Base-by-base conservation (phyloP, 2,888 invertebrate species). In the Lasioglossum morio region DNA sequence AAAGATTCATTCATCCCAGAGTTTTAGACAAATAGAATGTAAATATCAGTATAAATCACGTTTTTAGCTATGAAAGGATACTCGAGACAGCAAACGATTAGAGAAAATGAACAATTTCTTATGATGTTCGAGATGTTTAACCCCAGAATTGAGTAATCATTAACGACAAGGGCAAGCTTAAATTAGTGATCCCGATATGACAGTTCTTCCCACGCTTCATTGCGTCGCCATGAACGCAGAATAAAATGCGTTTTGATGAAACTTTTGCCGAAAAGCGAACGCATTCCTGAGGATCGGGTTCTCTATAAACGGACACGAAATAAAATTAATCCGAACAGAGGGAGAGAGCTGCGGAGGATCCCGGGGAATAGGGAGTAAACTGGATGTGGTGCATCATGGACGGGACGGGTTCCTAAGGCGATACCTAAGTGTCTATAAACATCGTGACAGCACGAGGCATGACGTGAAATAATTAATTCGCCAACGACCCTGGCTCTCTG, bases 401-500 rank as follows among this genome's bases (percentile, higher is more conserved):
- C 75, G 53, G 53, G 72, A 69, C 74, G 72, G 37, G 57, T 83
- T 63, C 74, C 40, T 79, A 88, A 88, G 85, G 79, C 77, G 87
- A 53, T 77, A 84, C 84, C 84, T 79, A 87, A 86, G 86, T 88
- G 88, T 91, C 89, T 89, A 92, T 91, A 92, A 91, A 92, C 91
- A 92, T 91, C 88, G 86, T 70, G 85, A 87, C 80, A 81, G 85
- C 80, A 73, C 85, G 82, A 90, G 86, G 88, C 90, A 88, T 90
- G 90, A 86, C 86, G 88, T 79, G 88, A 91, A 92, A 92, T 93
- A 92, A 93, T 93, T 91, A 92, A 93, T 92, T 92, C 88, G 87
- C 87, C 88, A 89, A 87, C 87, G 87, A 91, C 75, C 87, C 79
- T 70, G 80, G 12, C 57, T 57, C 57, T 57, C 85, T 79, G 83